A percentile compares a stretch with the other conserved stretches of the same genome.
phyloP scores from a whole-genome alignment of 2,888 invertebrate genomes.

The Cerastis leucographa region DNA sequence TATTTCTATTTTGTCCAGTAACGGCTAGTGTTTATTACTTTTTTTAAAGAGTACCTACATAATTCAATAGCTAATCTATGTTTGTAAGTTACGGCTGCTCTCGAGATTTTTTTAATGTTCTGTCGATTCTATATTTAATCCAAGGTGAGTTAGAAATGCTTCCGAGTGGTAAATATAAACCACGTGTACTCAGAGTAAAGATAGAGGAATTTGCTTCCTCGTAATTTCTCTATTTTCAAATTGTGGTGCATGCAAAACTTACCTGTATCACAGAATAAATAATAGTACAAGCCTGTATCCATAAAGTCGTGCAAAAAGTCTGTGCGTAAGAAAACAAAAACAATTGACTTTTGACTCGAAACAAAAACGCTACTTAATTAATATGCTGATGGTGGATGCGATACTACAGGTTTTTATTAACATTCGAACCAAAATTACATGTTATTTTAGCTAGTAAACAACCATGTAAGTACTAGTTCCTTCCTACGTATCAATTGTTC shows the following conservation, averaged over 20 bases:
- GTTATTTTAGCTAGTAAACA: conserved; percentile 1
- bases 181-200: conserved; percentile 13
- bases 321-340: conserved; percentile 24
- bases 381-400: conserved; percentile 5
- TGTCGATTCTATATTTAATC: conserved; percentile 55
- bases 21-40: conserved; percentile 40
- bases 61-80: conserved; percentile 21
- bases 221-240: background rate
- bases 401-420: conserved; percentile 23
- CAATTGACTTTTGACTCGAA: conserved; percentile 8
- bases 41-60: conserved; percentile 21
- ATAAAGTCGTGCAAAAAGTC: background rate
- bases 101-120: conserved; percentile 43
- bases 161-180: conserved; percentile 42
- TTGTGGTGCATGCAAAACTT: background rate
- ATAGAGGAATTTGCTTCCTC: conserved; percentile 5
- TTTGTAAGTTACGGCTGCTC: conserved; percentile 38
- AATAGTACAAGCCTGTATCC: background rate
- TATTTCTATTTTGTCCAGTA: conserved; percentile 28
- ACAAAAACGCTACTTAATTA: conserved; percentile 22
- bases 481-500: conserved; percentile 4
- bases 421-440: conserved; percentile 2
- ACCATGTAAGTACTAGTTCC: background rate
- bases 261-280: background rate
- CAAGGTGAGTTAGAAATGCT: conserved; percentile 62